These are phyloP conservation scores for Calephelis perditalis DNA, from an alignment of 2,888 invertebrate species.

Conservation along the genomic window DNA sequence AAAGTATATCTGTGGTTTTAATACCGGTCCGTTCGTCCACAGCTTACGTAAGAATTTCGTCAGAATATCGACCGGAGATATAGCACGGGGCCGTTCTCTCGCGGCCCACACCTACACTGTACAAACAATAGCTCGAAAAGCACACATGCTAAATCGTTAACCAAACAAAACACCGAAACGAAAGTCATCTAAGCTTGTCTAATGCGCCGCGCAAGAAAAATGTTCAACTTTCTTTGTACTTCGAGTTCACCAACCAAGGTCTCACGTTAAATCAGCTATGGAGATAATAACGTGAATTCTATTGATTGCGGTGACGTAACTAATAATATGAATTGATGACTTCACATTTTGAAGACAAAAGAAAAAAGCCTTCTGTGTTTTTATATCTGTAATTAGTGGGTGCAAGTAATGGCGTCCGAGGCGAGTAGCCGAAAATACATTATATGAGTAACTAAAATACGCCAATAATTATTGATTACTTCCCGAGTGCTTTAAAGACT, in stretches of 20 bases:
- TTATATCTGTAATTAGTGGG: too few species aligned
- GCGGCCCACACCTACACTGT: conserved; percentile 61
- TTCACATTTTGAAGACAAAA: conserved; percentile 14
- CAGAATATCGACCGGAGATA: conserved; percentile 54
- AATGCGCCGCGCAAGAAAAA: conserved; percentile 12
- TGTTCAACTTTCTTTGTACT: conserved; percentile 19
- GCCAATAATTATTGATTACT: too few species aligned
- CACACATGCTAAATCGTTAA: conserved; percentile 55
- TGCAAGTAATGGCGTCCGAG: too few species aligned
- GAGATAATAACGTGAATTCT: conserved; percentile 14
- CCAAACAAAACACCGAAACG: conserved; percentile 49
- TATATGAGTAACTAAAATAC: too few species aligned
- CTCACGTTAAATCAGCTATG: conserved; percentile 18
- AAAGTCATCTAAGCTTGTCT: conserved; percentile 37
- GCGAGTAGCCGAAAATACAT: too few species aligned
- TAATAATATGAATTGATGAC: conserved; percentile 7
- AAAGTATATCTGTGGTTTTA: conserved; percentile 14
- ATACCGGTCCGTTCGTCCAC: conserved; percentile 37
- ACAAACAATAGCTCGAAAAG: conserved; percentile 54
- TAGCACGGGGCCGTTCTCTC: conserved; percentile 72
- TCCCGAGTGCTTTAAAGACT: too few species aligned
- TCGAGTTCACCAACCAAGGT: conserved; percentile 37
- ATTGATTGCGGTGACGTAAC: conserved; percentile 10
- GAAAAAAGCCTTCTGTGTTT: background rate
- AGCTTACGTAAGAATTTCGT: conserved; percentile 70